Percentiles rank a stretch among this genome's conserved stretches.
Conservation (phyloP, 2,113 vertebrate species). For the Osmerus eperlanus region DNA sequence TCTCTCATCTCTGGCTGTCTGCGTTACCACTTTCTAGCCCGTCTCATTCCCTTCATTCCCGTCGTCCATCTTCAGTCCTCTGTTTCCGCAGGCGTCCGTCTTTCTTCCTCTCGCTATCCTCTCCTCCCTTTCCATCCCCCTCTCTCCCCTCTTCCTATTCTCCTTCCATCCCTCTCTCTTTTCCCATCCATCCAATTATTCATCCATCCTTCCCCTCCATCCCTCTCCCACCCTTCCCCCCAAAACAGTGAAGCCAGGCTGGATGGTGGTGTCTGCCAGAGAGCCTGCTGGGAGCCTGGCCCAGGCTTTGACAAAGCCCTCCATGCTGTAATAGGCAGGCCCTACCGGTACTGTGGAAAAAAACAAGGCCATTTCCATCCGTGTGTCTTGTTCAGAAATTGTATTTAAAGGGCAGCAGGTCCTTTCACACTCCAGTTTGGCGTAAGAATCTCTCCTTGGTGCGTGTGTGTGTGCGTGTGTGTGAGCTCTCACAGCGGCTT, state of each 20-base stretch:
- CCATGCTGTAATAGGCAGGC: constrained; percentile 49
- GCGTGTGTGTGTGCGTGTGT: constrained; percentile 2
- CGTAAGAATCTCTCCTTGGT: constrained; percentile 46
- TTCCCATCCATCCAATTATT: neutral
- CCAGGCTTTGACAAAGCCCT: constrained; percentile 49
- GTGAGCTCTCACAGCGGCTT: neutral
- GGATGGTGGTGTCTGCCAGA: constrained; percentile 58
- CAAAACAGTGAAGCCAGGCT: constrained; percentile 47
- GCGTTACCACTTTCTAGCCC: too few relatives aligned
- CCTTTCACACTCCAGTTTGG: constrained; percentile 17
- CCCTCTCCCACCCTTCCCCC: constrained; percentile 31
- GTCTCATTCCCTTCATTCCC: too few relatives aligned
- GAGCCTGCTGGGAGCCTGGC: constrained; percentile 59
- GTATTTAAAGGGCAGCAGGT: constrained; percentile 57
- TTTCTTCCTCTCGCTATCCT: neutral
- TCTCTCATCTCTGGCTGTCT: too few relatives aligned
- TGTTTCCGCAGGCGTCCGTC: too few relatives aligned
- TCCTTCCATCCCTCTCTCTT: too few relatives aligned
- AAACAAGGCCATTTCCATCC: constrained; percentile 50
- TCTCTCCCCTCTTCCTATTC: too few relatives aligned
- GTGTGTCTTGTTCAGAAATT: constrained; percentile 68
- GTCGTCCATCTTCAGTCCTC: too few relatives aligned
- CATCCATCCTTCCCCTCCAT: neutral
- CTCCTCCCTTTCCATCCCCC: neutral
- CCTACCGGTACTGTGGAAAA: constrained; percentile 18